Evolutionary conservation across 2,797 vertebrate species (phyloP).

Genomic region (Sebastes hubbsi): DNA sequence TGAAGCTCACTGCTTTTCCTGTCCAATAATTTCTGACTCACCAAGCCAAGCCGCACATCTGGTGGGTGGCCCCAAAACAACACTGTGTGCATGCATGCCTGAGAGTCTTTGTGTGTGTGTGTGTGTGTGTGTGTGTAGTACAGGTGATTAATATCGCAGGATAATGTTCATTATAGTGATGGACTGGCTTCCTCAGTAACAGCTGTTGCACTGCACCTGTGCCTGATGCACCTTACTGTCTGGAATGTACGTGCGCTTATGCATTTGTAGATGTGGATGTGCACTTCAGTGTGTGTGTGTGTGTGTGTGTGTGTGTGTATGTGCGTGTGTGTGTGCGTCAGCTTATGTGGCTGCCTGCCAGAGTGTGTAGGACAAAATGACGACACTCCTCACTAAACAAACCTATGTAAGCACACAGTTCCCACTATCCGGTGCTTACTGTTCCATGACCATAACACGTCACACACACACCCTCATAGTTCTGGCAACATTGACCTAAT

Average conservation of each 20-base stretch:
- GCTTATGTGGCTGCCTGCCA: constrained; percentile 23
- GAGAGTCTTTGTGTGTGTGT: constrained; percentile 7
- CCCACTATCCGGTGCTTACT: constrained; percentile 2
- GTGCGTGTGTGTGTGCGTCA: not conserved
- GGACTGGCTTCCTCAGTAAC: constrained; percentile 76
- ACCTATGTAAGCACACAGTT: constrained; percentile 18
- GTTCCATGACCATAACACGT: not conserved
- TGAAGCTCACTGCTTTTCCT: constrained; percentile 29
- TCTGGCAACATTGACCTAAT: constrained; percentile 20
- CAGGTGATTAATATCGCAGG: constrained; percentile 76
- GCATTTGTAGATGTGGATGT: constrained; percentile 23
- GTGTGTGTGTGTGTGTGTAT: constrained; percentile 25
- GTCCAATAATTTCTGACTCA: constrained; percentile 55
- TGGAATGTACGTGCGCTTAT: constrained; percentile 40
- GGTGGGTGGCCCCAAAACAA: constrained; percentile 48
- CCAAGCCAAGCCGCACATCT: constrained; percentile 65
- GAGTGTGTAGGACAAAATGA: constrained; percentile 54
- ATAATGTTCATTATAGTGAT: constrained; percentile 81
- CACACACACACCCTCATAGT: not conserved
- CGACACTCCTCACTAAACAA: constrained; percentile 26
- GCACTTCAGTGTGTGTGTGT: constrained; percentile 26
- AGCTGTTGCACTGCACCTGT: constrained; percentile 79
- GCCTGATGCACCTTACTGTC: constrained; percentile 53
- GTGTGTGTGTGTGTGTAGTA: constrained; percentile 20
- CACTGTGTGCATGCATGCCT: constrained; percentile 17